Percentiles rank a stretch among this genome's conserved stretches.
These are phyloP conservation scores for Aphodius granarius DNA, from an alignment of 2,888 invertebrate species.

Conservation along the genomic window DNA sequence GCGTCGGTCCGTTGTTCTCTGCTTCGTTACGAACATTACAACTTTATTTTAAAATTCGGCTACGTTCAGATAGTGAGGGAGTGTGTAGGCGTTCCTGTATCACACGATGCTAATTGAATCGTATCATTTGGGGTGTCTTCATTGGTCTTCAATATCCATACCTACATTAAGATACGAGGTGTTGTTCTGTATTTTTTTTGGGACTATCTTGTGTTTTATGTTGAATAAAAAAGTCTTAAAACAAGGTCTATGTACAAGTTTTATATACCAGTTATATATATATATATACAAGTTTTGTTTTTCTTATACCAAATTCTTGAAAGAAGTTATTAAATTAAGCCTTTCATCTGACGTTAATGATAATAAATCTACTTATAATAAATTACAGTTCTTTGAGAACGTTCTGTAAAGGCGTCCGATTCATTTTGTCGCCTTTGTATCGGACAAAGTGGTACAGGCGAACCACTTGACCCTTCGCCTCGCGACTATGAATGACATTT, in stretches of 20 bases:
- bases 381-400: background rate
- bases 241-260: no score
- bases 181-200: background rate
- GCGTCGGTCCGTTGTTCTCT: conserved; percentile 30
- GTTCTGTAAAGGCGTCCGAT: background rate
- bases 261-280: no score
- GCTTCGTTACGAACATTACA: conserved; percentile 32
- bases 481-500: conserved; percentile 30
- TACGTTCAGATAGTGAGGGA: conserved; percentile 23
- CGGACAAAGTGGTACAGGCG: background rate
- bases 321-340: background rate
- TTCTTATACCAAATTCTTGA: no score
- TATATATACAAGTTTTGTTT: no score
- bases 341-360: background rate
- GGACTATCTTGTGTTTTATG: background rate
- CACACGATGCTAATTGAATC: conserved; percentile 10
- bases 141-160: conserved; percentile 7
- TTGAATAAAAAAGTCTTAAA: no score
- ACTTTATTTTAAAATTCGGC: conserved; percentile 37
- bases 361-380: background rate
- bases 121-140: conserved; percentile 6
- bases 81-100: conserved; percentile 33
- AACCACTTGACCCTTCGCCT: conserved; percentile 16
- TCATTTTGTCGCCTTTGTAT: background rate
- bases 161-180: conserved; percentile 9